Evolutionary conservation across 1,140 invertebrate genomes (phyloP), one percentile per base, ranked within the genome.

Genomic region (Bombus picipes): DNA sequence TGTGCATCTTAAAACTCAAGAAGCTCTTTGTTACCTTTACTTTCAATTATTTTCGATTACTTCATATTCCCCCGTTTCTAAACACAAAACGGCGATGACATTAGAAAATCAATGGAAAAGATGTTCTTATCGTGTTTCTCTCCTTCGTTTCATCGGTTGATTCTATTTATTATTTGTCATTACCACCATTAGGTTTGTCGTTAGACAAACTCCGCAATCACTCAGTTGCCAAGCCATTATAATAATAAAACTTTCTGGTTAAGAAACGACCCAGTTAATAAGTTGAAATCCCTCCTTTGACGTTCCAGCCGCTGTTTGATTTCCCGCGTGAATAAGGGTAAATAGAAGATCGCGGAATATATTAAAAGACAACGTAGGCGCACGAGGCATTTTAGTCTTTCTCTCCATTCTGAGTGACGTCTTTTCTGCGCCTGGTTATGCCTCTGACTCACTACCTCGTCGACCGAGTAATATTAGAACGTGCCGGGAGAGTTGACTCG

Each of bases 381-480:
- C 10, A 25, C 70, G 18, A 41, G 18, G 9, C 47, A 39, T 59
- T 84, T 43, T 57, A 41, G 25, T 66, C 62, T 37, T 74, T 62
- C 73, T 15, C 41, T 79, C 70, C 59, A n/a, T 43, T 71, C 72
- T 82, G 34, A 43, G 32, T 32, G 37, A 81, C 73, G 41, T 89
- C 68, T 86, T 43, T 86, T 65, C 47, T 80, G 68, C 53, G 66
- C 84, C 72, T 84, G 84, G 83, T 87, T 89, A 90, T 83, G 84
- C 62, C 74, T 86, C 86, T 90, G 92, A 92, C 87, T 92, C 89
- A 90, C 47, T 66, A 78, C 68, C 79, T 86, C 68, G 83, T 87
- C 82, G 18, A 53, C 47, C 87, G 85, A 90, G 88, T 92, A 92
- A 92, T 92, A 92, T 92, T 92, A 92, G 92, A 92, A 90, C 91